These are phyloP conservation scores for Hypercompe scribonia DNA, from an alignment of 2,888 invertebrate species.

Conservation along the genomic window DNA sequence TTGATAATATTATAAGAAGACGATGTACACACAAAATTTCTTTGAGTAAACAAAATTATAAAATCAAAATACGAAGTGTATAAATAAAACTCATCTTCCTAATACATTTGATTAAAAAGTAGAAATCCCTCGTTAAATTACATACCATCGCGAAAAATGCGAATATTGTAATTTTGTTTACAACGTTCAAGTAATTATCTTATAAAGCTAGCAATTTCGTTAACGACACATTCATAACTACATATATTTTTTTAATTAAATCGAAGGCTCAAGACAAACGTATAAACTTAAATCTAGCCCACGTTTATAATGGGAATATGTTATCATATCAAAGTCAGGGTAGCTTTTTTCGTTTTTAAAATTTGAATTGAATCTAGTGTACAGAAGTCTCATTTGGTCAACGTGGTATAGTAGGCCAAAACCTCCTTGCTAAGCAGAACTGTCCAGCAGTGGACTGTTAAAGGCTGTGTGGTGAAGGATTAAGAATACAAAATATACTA, in stretches of 20 bases:
- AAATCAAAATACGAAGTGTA: neutral
- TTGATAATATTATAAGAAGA: neutral
- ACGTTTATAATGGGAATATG: neutral
- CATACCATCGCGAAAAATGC: slow-evolving; percentile 25
- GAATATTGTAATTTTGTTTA: slow-evolving; percentile 15
- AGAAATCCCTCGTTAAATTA: slow-evolving; percentile 21
- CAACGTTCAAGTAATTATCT: slow-evolving; percentile 3
- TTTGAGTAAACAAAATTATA: neutral
- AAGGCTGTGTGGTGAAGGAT: no score
- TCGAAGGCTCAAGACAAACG: neutral
- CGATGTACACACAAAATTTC: neutral
- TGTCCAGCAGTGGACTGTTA: no score
- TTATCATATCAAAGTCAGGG: neutral
- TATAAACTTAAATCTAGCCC: neutral
- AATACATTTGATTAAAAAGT: neutral
- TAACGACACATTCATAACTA: neutral
- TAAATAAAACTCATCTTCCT: neutral
- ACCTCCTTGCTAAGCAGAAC: no score
- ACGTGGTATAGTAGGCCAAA: no score
- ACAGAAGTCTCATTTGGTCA: no score
- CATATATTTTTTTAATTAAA: neutral
- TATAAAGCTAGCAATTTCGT: slow-evolving; percentile 9
- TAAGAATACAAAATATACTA: no score
- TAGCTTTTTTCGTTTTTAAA: neutral
- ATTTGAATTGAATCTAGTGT: neutral